These are phyloP conservation scores for Pteromalus puparum DNA, from an alignment of 1,140 invertebrate species.

Conservation along the genomic window DNA sequence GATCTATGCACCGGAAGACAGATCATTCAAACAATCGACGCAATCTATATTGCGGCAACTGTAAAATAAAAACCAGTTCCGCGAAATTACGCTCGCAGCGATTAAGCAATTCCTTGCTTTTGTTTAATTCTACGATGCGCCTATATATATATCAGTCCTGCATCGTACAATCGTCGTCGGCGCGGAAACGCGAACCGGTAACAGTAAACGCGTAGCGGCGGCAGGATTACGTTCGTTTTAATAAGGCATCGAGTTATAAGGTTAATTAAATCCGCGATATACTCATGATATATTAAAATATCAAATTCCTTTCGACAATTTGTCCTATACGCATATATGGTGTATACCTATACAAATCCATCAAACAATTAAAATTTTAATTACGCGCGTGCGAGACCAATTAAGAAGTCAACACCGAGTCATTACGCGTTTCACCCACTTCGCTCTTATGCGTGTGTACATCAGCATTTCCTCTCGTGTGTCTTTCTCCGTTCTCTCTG, in stretches of 20 bases:
- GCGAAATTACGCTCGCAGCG: no score
- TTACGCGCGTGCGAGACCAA: slow-evolving; percentile 38
- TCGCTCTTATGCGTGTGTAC: neutral
- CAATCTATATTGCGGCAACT: no score
- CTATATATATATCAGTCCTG: neutral
- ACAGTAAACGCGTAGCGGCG: neutral
- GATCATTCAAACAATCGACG: no score
- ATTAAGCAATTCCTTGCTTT: neutral
- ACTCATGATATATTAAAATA: slow-evolving; percentile 18
- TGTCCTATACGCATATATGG: neutral
- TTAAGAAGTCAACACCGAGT: slow-evolving; percentile 44
- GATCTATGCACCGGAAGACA: no score
- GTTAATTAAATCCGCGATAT: slow-evolving; percentile 10
- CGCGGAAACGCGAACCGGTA: slow-evolving; percentile 5
- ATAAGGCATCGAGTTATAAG: neutral
- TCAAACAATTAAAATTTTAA: slow-evolving; percentile 40
- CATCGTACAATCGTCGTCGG: neutral
- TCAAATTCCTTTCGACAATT: slow-evolving; percentile 1
- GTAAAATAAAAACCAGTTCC: no score
- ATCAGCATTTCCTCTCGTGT: no score
- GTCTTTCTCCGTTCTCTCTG: neutral
- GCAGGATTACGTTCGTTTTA: neutral
- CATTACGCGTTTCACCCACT: slow-evolving; percentile 30
- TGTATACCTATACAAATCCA: neutral
- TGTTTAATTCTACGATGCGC: neutral